These are phyloP conservation scores for Neodontobutis hainanensis DNA, from an alignment of 2,113 vertebrate species.

Conservation along the genomic window DNA sequence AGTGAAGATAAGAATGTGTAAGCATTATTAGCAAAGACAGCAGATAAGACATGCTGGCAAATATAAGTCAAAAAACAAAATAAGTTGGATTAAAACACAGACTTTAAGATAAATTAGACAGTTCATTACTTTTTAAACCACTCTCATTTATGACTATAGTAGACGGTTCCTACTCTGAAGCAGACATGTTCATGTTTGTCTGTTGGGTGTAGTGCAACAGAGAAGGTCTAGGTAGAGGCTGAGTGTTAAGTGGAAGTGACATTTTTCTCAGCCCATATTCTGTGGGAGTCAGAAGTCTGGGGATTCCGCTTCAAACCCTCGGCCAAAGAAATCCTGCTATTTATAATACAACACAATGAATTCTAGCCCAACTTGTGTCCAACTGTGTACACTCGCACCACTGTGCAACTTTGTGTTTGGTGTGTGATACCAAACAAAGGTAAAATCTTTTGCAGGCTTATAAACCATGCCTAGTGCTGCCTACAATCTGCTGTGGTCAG, in stretches of 20 bases:
- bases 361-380: conserved; percentile 7
- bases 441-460: conserved; percentile 2
- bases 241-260: conserved; percentile 60
- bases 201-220: conserved; percentile 14
- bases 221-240: conserved; percentile 35
- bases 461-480: conserved; percentile 1
- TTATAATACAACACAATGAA: conserved; percentile 18
- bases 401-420: conserved; percentile 10
- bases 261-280: conserved; percentile 57
- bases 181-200: conserved; percentile 5
- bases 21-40: too few relatives aligned
- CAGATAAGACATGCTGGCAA: too few relatives aligned
- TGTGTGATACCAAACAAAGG: conserved; percentile 23
- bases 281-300: conserved; percentile 29
- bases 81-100: neutral
- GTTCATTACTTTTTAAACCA: neutral
- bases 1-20: too few relatives aligned
- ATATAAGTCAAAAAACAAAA: too few relatives aligned
- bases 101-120: neutral
- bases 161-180: neutral
- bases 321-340: conserved; percentile 19
- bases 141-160: neutral
- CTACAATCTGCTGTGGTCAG: conserved; percentile 45
- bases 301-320: conserved; percentile 25
- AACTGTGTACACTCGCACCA: conserved; percentile 17